A percentile compares a stretch with the other conserved stretches of the same genome.
These are phyloP conservation scores for Oligia latruncula DNA, from an alignment of 2,888 invertebrate species.

Conservation along the genomic window DNA sequence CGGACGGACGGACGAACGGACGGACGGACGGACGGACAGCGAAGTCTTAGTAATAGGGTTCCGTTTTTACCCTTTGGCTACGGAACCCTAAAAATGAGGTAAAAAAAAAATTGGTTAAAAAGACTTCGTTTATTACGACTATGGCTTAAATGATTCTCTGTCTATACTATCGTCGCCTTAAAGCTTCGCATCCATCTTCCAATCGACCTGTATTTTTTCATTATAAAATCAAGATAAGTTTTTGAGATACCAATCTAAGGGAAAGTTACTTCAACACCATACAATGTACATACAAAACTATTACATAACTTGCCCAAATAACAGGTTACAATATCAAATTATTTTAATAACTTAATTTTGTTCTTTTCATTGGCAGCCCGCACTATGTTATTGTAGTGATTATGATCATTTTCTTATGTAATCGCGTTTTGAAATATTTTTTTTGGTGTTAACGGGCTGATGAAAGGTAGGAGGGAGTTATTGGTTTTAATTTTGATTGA, in stretches of 20 bases:
- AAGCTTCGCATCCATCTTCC: too few relatives aligned
- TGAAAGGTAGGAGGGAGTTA: slow-evolving; percentile 19
- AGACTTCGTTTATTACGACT: too few relatives aligned
- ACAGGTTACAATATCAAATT: slow-evolving; percentile 56
- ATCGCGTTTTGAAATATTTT: slow-evolving; percentile 40
- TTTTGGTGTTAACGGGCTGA: slow-evolving; percentile 10
- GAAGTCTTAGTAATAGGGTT: too few relatives aligned
- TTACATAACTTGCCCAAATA: slow-evolving; percentile 48
- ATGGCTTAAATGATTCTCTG: too few relatives aligned
- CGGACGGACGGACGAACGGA: too few relatives aligned
- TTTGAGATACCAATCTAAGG: slow-evolving; percentile 7
- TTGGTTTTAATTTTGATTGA: slow-evolving; percentile 4
- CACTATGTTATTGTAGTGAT: slow-evolving; percentile 40
- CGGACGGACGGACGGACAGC: too few relatives aligned
- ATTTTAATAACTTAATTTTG: slow-evolving; percentile 68
- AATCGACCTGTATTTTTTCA: background rate
- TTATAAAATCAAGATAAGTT: background rate
- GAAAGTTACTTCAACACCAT: slow-evolving; percentile 21
- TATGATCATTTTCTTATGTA: slow-evolving; percentile 31
- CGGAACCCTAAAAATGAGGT: too few relatives aligned
- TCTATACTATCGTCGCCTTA: too few relatives aligned
- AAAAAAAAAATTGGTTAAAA: too few relatives aligned
- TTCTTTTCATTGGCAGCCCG: slow-evolving; percentile 40
- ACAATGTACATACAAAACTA: slow-evolving; percentile 12
- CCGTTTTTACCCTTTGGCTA: too few relatives aligned